Evolutionary conservation across 2,113 vertebrate genomes (phyloP).

Genomic region (Crotalus viridis): DNA sequence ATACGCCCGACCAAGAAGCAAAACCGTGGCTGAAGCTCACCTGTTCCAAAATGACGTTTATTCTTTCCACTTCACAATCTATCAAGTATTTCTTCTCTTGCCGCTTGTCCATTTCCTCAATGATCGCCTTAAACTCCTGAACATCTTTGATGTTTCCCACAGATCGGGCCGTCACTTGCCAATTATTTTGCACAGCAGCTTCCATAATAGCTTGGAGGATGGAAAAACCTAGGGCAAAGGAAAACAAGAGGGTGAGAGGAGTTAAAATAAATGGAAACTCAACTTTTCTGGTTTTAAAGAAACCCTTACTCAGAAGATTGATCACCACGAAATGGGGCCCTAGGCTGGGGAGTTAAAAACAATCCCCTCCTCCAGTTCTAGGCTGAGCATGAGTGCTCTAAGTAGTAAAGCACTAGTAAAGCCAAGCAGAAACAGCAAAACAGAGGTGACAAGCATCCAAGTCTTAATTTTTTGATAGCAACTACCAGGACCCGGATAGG

Average conservation of each 20-base stretch:
- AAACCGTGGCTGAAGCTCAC: constrained; percentile 64
- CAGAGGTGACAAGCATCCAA: background rate
- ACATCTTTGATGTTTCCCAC: constrained; percentile 93
- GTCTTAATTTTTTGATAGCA: background rate
- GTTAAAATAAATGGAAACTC: background rate
- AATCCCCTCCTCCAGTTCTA: background rate
- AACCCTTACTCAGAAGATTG: background rate
- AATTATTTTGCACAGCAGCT: constrained; percentile 96
- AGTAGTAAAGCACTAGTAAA: background rate
- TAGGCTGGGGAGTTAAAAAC: background rate
- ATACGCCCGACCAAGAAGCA: background rate
- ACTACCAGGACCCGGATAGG: background rate
- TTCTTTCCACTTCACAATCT: constrained; percentile 94
- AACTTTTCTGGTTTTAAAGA: constrained; percentile 14
- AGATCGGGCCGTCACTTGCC: constrained; percentile 97
- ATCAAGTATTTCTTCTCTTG: constrained; percentile 97
- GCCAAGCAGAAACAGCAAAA: background rate
- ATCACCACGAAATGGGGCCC: background rate
- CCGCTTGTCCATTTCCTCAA: constrained; percentile 97
- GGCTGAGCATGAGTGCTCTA: background rate
- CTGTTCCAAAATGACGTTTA: constrained; percentile 97
- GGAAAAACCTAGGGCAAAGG: constrained; percentile 84
- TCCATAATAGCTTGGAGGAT: constrained; percentile 99
- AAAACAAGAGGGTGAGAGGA: background rate
- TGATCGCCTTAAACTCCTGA: constrained; percentile 93